Conservation (phyloP, 2,888 invertebrate genomes). For the Eristalinus aeneus region DNA sequence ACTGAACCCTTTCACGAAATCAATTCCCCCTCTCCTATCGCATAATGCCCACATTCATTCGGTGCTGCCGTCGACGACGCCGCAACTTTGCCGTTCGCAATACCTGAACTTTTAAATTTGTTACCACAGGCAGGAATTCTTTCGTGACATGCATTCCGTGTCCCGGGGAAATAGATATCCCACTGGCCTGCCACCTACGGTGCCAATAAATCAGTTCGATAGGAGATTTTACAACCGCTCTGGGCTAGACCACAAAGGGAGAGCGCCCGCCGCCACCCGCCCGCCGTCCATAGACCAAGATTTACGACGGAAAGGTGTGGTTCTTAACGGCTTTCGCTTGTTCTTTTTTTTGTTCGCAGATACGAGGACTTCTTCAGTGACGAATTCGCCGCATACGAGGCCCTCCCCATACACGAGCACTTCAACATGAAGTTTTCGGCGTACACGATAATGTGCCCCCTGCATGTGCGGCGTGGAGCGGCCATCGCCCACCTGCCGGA, state of each 20-base stretch:
- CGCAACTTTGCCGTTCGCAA: conserved; percentile 45
- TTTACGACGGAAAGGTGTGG: conserved; percentile 54
- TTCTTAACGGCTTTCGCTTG: conserved; percentile 35
- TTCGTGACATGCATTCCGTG: conserved; percentile 66
- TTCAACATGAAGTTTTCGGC: conserved; percentile 81
- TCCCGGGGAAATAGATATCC: conserved; percentile 67
- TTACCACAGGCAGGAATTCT: conserved; percentile 54
- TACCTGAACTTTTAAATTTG: conserved; percentile 66
- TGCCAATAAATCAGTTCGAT: conserved; percentile 69
- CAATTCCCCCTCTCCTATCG: conserved; percentile 30
- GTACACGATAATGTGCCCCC: conserved; percentile 79
- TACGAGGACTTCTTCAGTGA: conserved; percentile 75
- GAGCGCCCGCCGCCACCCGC: not conserved
- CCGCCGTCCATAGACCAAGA: conserved; percentile 43
- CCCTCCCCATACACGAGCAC: conserved; percentile 81
- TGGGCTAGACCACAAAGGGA: not conserved
- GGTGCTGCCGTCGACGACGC: not conserved
- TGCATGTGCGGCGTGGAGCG: conserved; percentile 55
- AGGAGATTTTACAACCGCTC: conserved; percentile 52
- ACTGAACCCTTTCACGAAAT: conserved; percentile 14
- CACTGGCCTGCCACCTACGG: conserved; percentile 64
- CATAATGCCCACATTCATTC: conserved; percentile 27
- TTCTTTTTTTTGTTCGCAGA: conserved; percentile 51
- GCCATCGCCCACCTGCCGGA: conserved; percentile 74
- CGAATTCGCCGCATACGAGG: conserved; percentile 76